These are phyloP conservation scores for Zingel zingel DNA, from an alignment of 2,113 vertebrate genomes.

Conservation along the genomic window DNA sequence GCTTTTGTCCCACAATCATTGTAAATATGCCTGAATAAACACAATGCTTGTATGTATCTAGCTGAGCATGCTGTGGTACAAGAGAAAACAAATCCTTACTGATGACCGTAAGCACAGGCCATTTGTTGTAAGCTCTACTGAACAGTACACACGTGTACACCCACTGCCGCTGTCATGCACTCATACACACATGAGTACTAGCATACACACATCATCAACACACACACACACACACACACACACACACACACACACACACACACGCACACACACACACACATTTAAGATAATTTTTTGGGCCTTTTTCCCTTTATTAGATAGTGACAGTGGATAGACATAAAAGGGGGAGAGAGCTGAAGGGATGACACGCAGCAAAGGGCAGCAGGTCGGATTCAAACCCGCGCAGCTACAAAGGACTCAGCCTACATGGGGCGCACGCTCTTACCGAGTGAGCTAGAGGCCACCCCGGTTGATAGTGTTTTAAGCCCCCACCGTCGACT, in stretches of 20 bases:
- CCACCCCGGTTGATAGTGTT: too few species aligned
- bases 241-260: background rate
- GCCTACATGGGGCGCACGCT: too few species aligned
- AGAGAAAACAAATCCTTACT: background rate
- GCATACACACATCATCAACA: background rate
- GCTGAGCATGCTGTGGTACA: background rate
- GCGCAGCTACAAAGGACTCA: too few species aligned
- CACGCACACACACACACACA: background rate
- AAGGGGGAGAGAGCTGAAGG: too few species aligned
- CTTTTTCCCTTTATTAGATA: too few species aligned
- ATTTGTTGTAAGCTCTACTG: background rate
- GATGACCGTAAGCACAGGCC: background rate
- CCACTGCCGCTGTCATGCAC: background rate
- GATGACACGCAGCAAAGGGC: too few species aligned
- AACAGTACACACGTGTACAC: background rate
- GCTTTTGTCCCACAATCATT: constrained; percentile 39
- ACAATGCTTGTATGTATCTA: background rate
- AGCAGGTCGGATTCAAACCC: too few species aligned
- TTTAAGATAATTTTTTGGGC: too few species aligned
- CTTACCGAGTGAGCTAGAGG: too few species aligned
- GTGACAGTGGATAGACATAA: too few species aligned
- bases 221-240: background rate
- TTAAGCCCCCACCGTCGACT: too few species aligned
- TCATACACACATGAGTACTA: background rate
- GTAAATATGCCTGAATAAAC: constrained; percentile 11